Percentiles rank a stretch among this genome's conserved stretches.
Conservation (phyloP, 1,140 invertebrate genomes). For the Hycleus phaleratus region DNA sequence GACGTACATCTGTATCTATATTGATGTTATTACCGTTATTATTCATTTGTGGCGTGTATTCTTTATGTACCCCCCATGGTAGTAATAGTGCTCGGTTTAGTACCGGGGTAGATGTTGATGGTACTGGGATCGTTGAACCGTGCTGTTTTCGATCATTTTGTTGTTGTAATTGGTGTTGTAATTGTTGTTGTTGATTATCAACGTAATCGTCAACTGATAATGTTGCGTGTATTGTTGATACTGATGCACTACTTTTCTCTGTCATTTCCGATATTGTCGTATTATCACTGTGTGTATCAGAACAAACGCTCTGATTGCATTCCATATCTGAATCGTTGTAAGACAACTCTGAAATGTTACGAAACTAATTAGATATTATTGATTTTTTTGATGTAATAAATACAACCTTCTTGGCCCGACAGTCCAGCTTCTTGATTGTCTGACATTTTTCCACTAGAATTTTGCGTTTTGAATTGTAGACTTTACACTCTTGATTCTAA, state of each 20-base stretch:
- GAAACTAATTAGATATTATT: no score
- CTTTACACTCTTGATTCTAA: no score
- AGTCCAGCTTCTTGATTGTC: background rate
- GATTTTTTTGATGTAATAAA: no score
- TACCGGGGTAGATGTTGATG: background rate
- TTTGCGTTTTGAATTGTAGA: no score
- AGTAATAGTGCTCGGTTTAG: slow-evolving; percentile 46
- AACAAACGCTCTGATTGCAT: slow-evolving; percentile 31
- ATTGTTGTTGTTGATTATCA: background rate
- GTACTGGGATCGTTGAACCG: no score
- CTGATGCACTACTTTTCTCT: slow-evolving; percentile 31
- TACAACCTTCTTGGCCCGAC: no score
- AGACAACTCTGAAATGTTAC: slow-evolving; percentile 18
- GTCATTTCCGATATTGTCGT: slow-evolving; percentile 28
- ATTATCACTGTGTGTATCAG: slow-evolving; percentile 32
- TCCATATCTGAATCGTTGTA: slow-evolving; percentile 32
- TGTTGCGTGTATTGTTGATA: slow-evolving; percentile 30
- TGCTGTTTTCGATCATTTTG: background rate
- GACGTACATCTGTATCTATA: slow-evolving; percentile 59
- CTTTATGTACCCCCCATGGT: slow-evolving; percentile 76
- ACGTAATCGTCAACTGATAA: slow-evolving; percentile 12
- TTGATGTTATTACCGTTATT: slow-evolving; percentile 37
- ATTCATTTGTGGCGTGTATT: slow-evolving; percentile 48
- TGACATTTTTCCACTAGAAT: background rate
- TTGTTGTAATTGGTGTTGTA: background rate